Percentiles rank a stretch among this genome's conserved stretches.
phyloP scores from a whole-genome alignment of 1,140 invertebrate species.

The Zaprionus lachaisei region DNA sequence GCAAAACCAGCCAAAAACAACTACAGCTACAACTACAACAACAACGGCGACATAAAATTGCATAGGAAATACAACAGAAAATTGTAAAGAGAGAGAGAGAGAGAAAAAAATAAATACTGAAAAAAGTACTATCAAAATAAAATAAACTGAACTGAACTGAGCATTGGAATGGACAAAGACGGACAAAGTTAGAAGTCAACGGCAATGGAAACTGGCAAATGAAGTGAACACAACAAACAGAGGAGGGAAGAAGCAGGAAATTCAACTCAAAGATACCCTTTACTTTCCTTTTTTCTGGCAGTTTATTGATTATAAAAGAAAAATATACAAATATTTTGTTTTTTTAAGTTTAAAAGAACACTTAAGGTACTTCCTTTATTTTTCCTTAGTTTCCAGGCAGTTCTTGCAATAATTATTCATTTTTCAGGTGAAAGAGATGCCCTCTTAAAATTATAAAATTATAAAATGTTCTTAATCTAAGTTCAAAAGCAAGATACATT shows the following conservation, averaged over 20 bases:
- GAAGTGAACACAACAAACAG: slow-evolving; percentile 54
- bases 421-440: too few species aligned
- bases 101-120: slow-evolving; percentile 33
- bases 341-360: background rate
- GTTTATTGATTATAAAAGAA: background rate
- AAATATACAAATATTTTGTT: background rate
- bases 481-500: too few species aligned
- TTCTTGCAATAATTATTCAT: background rate
- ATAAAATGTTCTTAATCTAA: too few species aligned
- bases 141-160: slow-evolving; percentile 45
- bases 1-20: slow-evolving; percentile 47
- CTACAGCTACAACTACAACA: slow-evolving; percentile 39
- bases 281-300: too few species aligned
- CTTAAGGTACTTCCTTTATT: background rate
- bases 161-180: slow-evolving; percentile 19
- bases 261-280: slow-evolving; percentile 10
- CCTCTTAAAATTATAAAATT: too few species aligned
- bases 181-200: slow-evolving; percentile 67
- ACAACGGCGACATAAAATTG: slow-evolving; percentile 51
- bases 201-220: slow-evolving; percentile 49
- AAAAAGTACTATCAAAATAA: slow-evolving; percentile 37
- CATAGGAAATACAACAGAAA: slow-evolving; percentile 57
- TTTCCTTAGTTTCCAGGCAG: rapidly evolving
- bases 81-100: slow-evolving; percentile 13
- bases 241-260: background rate